phyloP scores from a whole-genome alignment of 1,140 invertebrate species.

The Pseudomyrmex concolor region DNA sequence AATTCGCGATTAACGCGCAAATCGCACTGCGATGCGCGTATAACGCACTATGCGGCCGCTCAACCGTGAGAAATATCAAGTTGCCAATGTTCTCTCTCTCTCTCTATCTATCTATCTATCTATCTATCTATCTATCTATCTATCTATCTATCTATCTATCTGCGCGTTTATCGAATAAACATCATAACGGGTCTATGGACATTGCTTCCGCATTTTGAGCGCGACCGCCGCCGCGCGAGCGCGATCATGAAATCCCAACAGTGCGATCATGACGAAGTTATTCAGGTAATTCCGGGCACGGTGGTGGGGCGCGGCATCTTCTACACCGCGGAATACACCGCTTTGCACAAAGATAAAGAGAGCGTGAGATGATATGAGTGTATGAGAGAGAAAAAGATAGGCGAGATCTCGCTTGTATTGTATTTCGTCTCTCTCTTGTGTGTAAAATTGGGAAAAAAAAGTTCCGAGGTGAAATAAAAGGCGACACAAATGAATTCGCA shows the following conservation, averaged over 20 bases:
- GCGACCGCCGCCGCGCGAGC: constrained; percentile 31
- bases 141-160: no score
- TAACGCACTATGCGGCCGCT: constrained; percentile 11
- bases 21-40: background rate
- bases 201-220: constrained; percentile 55
- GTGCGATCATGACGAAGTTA: constrained; percentile 51
- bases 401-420: background rate
- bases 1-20: background rate
- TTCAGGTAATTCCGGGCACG: constrained; percentile 29
- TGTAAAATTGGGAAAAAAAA: background rate
- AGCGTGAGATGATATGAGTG: no score
- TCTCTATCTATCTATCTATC: no score
- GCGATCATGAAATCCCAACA: constrained; percentile 51
- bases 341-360: background rate
- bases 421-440: background rate
- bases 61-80: constrained; percentile 33
- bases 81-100: constrained; percentile 2
- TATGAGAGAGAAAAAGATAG: no score
- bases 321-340: background rate
- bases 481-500: constrained; percentile 16
- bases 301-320: background rate
- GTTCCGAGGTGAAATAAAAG: background rate
- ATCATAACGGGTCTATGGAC: constrained; percentile 14
- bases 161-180: constrained; percentile 31
- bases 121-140: no score